These are phyloP conservation scores for Eudorcas thomsonii DNA, from an alignment of 2,113 vertebrate species.

Conservation along the genomic window DNA sequence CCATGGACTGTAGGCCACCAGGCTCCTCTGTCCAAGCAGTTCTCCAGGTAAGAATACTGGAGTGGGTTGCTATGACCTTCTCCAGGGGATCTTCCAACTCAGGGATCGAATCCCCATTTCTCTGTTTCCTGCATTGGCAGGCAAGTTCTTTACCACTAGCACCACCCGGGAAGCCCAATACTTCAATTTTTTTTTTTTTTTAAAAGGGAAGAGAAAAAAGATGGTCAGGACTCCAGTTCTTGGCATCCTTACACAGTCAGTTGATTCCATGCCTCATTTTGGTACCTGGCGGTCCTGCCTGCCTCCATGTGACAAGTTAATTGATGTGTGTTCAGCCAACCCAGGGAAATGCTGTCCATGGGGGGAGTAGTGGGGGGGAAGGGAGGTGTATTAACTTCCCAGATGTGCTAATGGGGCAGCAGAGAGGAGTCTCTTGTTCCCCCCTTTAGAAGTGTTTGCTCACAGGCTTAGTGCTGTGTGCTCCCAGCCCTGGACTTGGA, in stretches of 20 bases:
- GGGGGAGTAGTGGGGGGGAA: not conserved
- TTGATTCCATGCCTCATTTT: not conserved
- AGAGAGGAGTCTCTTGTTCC: not conserved
- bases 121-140: not conserved
- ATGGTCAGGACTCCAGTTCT: not conserved
- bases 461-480: conserved; percentile 8
- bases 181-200: rapidly evolving
- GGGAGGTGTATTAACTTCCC: not conserved
- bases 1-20: not conserved
- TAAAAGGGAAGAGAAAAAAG: not conserved
- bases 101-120: not conserved
- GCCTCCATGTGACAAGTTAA: not conserved
- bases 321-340: not conserved
- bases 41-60: not conserved
- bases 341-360: not conserved
- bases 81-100: not conserved
- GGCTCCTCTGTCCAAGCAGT: not conserved
- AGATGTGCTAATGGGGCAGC: not conserved
- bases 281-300: not conserved
- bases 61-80: not conserved
- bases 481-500: not conserved
- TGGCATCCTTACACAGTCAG: not conserved
- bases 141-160: not conserved
- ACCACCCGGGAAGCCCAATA: not conserved
- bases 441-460: conserved; percentile 49